Conservation (phyloP, 2,113 vertebrate species). For the Lampris incognitus region DNA sequence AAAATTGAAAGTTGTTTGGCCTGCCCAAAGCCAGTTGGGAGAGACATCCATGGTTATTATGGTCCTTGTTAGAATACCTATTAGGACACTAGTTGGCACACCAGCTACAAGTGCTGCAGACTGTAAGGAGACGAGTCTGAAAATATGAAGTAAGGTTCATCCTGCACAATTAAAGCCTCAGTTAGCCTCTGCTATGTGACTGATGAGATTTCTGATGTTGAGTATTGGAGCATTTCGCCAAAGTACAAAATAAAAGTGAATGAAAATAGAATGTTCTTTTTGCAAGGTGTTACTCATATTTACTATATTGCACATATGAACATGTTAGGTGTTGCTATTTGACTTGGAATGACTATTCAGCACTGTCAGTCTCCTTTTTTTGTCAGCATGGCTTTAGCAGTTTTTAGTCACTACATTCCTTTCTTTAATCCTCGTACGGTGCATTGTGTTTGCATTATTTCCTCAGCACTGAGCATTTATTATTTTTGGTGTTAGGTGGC, state of each 20-base stretch:
- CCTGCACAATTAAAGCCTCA: background rate
- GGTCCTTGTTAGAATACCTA: conserved; percentile 45
- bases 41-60: conserved; percentile 67
- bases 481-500: conserved; percentile 26
- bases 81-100: conserved; percentile 51
- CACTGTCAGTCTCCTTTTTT: background rate
- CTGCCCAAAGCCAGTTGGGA: conserved; percentile 52
- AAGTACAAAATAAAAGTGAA: no score
- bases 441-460: conserved; percentile 18
- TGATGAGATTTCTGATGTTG: no score
- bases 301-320: background rate
- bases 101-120: conserved; percentile 56
- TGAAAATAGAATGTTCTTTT: background rate
- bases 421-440: conserved; percentile 13
- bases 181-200: no score
- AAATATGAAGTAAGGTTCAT: conserved; percentile 21
- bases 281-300: conserved; percentile 20
- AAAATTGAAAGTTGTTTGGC: conserved; percentile 56
- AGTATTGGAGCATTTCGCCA: no score
- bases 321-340: background rate
- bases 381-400: background rate
- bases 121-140: conserved; percentile 14
- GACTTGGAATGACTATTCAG: conserved; percentile 13
- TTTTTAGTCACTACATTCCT: conserved; percentile 4
- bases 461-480: conserved; percentile 6